Conservation (phyloP, 2,113 vertebrate species). For the Notothenia rossii region DNA sequence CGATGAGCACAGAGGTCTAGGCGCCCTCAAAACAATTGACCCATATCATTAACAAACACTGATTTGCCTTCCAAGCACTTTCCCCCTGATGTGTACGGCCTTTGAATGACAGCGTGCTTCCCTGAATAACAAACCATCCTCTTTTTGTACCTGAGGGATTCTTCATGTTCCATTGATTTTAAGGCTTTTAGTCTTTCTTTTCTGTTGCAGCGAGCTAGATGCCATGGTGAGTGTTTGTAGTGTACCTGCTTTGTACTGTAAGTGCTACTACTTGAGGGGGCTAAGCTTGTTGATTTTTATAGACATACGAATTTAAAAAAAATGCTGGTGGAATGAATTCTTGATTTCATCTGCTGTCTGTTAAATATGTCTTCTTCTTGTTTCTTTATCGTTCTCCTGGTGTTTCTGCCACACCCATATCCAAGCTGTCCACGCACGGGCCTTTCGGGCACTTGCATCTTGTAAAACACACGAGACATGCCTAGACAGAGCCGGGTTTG, state of each 20-base stretch:
- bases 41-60: constrained; percentile 70
- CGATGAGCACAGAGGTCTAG: constrained; percentile 64
- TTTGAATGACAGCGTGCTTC: constrained; percentile 66
- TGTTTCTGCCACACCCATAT: constrained; percentile 34
- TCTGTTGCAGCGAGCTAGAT: constrained; percentile 51
- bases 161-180: constrained; percentile 80
- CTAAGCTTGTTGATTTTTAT: constrained; percentile 38
- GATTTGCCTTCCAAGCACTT: constrained; percentile 67
- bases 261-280: constrained; percentile 32
- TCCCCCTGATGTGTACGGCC: constrained; percentile 42
- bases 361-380: constrained; percentile 21
- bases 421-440: constrained; percentile 9
- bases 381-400: not conserved
- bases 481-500: constrained; percentile 64
- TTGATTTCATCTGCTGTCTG: constrained; percentile 1
- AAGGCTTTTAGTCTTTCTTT: constrained; percentile 70
- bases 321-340: constrained; percentile 18
- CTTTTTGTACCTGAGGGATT: constrained; percentile 63
- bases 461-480: constrained; percentile 60
- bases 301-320: constrained; percentile 16
- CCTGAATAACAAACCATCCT: constrained; percentile 67
- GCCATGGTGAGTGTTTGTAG: constrained; percentile 49
- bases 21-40: constrained; percentile 68
- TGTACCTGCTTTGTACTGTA: constrained; percentile 58
- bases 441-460: constrained; percentile 47